Evolutionary conservation across 2,113 vertebrate genomes (phyloP), one percentile per base, ranked within the genome.

Genomic region (Aleadryas rufinucha): DNA sequence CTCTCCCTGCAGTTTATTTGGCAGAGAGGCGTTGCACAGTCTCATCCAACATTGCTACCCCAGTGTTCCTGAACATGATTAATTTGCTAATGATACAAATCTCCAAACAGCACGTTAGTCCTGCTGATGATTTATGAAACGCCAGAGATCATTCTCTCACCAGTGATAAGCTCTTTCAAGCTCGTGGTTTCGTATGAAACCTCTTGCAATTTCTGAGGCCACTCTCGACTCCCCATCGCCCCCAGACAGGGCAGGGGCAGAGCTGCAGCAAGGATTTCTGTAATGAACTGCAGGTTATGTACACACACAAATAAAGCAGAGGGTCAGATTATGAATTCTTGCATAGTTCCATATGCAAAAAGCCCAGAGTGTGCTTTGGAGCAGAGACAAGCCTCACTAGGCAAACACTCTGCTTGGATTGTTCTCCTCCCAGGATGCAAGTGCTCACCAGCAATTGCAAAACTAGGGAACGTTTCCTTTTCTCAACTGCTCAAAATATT

Each of bases 281-380:
- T 75, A 90, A 92, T 78, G 65, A 94, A 89, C 57, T 94, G 82
- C 89, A 91, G 91, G 78, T 94, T 91, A 86, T 28, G n/a, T 28
- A 83, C 18, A 47, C 57, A 82, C 47, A 85, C 66, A 90, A 77
- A 85, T 59, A 93, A 93, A 41, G 65, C 0, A 84, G 52, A 81
- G 24, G 76, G 77, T 35, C 81, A 89, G 78, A 41, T 89, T 37
- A 86, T 66, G 81, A 96, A 95, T 86, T 84, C 78, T 54, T 90
- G 71, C 63, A 70, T 93, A 71, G 60, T 85, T 87, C 56, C 60
- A 70, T 76, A 74, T 72, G 47, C 78, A 94, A 89, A 92, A 91
- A 91, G 56, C 35, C 68, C 49, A 60, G 59, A 89, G 69, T 96
- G 95, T 96, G 84, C 85, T 89, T 96, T 97, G 95, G 97, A 97